Base-by-base conservation (phyloP, 1,140 invertebrate species). In the Megalopta genalis region DNA sequence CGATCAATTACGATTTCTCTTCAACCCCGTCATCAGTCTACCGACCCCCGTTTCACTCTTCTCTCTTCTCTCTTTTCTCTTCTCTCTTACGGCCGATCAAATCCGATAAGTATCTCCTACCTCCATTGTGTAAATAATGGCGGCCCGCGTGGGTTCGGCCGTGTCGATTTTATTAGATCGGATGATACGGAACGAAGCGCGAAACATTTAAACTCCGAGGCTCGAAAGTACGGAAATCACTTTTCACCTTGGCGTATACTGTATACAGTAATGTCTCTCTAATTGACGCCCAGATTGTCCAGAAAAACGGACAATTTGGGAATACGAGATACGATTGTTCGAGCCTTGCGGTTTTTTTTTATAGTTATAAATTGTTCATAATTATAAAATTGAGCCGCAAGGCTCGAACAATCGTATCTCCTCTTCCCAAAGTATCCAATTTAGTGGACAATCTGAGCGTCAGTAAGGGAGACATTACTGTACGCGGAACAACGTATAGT, bases 61-160 rank as follows among this genome's bases (percentile, higher is more conserved):
- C 16, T 8, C 10, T 14, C 18, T 42, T 37, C 52, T 49, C 10
- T 16, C 6, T 10, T 37, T 52, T 25, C 60, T 27, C 67, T 59
- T 18, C 60, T 46, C 37, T 74, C 59, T 62, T n/a, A 25, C 39
- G 32, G 14, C 52, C 27, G 67, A 69, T 42, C 54, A 37, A 62
- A 37, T 23, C 39, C 74, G 80, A 83, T 81, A 70, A 62, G 54
- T 68, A 83, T 83, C 42, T 46, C 82, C 68, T 66, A 68, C 59
- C 57, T 77, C 79, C 67, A 81, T 83, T 83, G 82, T 83, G 75
- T 81, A 83, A 81, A 83, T 83, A 83, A 83, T 77, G 32, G 57
- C 32, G 18, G 62, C 14, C 69, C 59, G 42, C 42, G 68, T 71
- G 74, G 52, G 62, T 63, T 59, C 65, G 73, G 66, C 46, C 52